A percentile compares a stretch with the other conserved stretches of the same genome.
phyloP scores from a whole-genome alignment of 2,888 invertebrate genomes.

The Zygogramma bicolorata region DNA sequence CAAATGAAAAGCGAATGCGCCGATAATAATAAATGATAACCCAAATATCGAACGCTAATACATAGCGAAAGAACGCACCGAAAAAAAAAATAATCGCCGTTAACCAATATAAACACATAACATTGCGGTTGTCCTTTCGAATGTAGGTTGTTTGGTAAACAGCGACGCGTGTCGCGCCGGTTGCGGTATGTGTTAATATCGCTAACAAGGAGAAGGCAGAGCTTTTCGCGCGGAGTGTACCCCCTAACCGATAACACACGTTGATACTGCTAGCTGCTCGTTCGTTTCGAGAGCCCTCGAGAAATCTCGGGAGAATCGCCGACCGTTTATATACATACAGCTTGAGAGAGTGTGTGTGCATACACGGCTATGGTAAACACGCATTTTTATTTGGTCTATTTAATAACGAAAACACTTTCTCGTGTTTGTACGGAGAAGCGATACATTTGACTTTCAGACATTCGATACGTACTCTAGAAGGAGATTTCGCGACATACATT shows the following conservation, averaged over 20 bases:
- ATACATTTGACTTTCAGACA: not conserved
- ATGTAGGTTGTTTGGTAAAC: conserved; percentile 42
- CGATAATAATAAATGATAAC: not conserved
- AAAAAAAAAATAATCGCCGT: conserved; percentile 16
- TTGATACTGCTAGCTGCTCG: not conserved
- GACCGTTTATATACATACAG: not conserved
- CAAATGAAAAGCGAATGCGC: not conserved
- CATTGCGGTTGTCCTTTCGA: conserved; percentile 23
- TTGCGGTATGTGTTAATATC: conserved; percentile 10
- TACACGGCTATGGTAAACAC: not conserved
- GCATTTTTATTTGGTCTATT: conserved; percentile 17
- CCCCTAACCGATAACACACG: conserved; percentile 1
- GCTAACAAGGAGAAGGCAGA: not conserved
- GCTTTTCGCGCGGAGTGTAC: conserved; percentile 1
- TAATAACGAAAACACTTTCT: conserved; percentile 30
- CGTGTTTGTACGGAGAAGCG: not conserved
- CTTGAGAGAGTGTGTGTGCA: not conserved
- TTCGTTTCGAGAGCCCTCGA: not conserved
- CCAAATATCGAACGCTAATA: not conserved
- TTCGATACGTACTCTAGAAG: not conserved
- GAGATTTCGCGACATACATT: no score
- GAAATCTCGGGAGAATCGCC: not conserved
- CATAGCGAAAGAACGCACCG: not conserved
- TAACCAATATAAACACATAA: conserved; percentile 22
- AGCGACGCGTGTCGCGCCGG: conserved; percentile 37